Evolutionary conservation across 2,888 invertebrate genomes (phyloP).

Genomic region (Dorcus hopei): DNA sequence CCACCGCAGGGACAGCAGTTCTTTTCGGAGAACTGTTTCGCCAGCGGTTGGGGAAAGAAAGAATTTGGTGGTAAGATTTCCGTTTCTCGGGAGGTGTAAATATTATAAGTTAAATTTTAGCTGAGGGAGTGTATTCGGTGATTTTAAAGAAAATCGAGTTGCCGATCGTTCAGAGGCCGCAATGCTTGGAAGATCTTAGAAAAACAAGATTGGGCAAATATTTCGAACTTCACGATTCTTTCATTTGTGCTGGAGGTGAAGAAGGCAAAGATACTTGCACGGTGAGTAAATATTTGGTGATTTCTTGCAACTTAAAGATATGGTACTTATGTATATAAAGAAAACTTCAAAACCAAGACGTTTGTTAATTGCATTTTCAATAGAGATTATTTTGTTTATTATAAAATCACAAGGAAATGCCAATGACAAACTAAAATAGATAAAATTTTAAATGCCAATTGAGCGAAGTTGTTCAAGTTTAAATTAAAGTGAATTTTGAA

Average conservation of each 20-base stretch:
- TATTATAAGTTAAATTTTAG: constrained; percentile 5
- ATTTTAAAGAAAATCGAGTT: constrained; percentile 69
- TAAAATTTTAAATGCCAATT: no score
- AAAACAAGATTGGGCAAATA: constrained; percentile 65
- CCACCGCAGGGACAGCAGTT: constrained; percentile 52
- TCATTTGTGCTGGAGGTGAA: constrained; percentile 79
- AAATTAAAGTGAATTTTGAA: no score
- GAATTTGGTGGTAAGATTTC: constrained; percentile 54
- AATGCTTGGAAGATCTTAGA: constrained; percentile 55
- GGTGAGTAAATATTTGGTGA: not conserved
- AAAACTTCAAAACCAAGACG: not conserved
- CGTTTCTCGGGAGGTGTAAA: no score
- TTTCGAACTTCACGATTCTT: constrained; percentile 65
- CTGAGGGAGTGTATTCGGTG: constrained; percentile 49
- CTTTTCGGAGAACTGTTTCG: constrained; percentile 59
- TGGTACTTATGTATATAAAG: no score
- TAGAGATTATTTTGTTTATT: not conserved
- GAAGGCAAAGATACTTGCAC: constrained; percentile 68
- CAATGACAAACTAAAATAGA: no score
- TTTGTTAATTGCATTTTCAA: not conserved
- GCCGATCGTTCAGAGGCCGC: constrained; percentile 56
- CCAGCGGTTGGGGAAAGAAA: constrained; percentile 76
- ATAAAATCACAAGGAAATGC: no score
- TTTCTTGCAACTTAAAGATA: not conserved
- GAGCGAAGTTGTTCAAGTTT: no score